Evolutionary conservation across 2,113 vertebrate genomes (phyloP), one percentile per base, ranked within the genome.

Genomic region (Etia nguti): DNA sequence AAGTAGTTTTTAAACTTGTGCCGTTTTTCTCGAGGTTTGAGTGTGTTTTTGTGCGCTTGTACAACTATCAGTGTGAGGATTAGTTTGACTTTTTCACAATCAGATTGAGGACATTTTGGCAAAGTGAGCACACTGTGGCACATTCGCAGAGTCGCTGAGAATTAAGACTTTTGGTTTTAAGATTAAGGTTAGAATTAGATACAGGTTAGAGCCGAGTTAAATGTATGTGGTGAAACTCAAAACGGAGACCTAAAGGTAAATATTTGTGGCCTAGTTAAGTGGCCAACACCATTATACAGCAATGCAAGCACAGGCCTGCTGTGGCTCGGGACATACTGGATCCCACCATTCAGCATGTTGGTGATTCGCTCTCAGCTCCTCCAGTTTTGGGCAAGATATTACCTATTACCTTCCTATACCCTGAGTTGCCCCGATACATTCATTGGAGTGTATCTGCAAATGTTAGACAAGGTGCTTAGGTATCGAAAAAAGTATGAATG

Each of bases 391-490:
- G 6, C n/a, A 55, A 56, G 54, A 56, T 56, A 56, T 24, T 24
- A 24, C 54, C 10, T 24, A 55, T 55, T 24, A 56, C n/a, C 10
- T 6, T 22, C 52, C n/a, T 12, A 4, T 6, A 22, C 0, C 0
- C 22, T 24, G 22, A 56, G 55, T 56, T 56, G 22, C 55, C 55
- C 38, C 22, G 1, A 56, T 24, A 24, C 54, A 56, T 56, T 56
- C 0, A 0, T 57, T 26, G 55, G 55, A 3, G 22, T 12, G 18
- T 6, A 20, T 36, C 31, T 65, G 6, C 18, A 4, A 65, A 38
- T 65, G 60, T 65, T 65, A 22, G 31, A 41, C 36, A 41, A 68
- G 65, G 1, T 70, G 34, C 60, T 65, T 65, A 2, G 60, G 31
- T 36, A 36, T n/a, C 36, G 1, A 36, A 36, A 12, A 62, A 62